phyloP scores from a whole-genome alignment of 64 coral and sea anemone species.

The Montipora foliosa region DNA sequence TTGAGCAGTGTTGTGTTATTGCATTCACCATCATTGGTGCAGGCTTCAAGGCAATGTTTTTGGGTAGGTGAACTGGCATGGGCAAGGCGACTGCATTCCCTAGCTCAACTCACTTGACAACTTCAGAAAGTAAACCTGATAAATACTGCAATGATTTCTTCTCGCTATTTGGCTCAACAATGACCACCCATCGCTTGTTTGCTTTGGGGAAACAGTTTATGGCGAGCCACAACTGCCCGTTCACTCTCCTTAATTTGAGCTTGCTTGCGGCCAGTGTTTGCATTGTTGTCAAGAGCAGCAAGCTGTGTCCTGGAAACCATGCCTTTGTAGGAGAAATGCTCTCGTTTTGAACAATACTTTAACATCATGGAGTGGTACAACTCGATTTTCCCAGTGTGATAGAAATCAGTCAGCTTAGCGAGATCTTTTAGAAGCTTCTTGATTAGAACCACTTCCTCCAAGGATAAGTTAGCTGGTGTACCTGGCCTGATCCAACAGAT shows the following conservation, averaged over 20 bases:
- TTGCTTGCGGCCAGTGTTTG: background rate
- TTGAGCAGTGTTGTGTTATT: background rate
- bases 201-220: constrained; percentile 49
- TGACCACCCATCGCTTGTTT: constrained; percentile 43
- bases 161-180: background rate
- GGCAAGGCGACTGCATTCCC: background rate
- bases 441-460: background rate
- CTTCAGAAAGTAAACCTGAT: constrained; percentile 8
- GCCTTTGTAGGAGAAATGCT: background rate
- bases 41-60: background rate
- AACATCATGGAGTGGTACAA: background rate
- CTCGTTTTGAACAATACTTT: background rate
- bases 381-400: background rate
- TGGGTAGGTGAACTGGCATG: background rate
- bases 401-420: background rate
- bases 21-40: background rate
- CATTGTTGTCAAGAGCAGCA: background rate
- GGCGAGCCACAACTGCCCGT: constrained; percentile 26
- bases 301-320: background rate
- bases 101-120: background rate
- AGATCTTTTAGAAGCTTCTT: background rate
- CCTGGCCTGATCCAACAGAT: constrained; percentile 29
- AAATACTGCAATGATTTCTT: constrained; percentile 15
- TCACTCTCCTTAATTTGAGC: constrained; percentile 17
- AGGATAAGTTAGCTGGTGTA: background rate